A percentile compares a stretch with the other conserved stretches of the same genome.
These are phyloP conservation scores for Philereme vetulata DNA, from an alignment of 2,888 invertebrate genomes.

Conservation along the genomic window DNA sequence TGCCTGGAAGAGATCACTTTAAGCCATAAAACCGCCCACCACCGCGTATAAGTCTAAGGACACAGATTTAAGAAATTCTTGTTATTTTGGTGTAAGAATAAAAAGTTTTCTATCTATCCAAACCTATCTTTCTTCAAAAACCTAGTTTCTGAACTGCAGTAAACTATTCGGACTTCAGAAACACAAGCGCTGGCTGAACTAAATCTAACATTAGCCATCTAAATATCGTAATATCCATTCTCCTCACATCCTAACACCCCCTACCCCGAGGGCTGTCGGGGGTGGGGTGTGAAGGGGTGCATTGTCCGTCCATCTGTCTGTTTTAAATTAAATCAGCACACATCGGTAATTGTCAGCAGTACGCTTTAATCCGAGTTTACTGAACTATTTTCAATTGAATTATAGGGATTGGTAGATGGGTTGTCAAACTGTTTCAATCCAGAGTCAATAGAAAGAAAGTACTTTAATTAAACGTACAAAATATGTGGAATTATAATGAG, in stretches of 20 bases:
- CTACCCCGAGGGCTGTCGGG: constrained; percentile 1
- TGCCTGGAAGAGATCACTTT: too few species aligned
- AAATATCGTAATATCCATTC: constrained; percentile 26
- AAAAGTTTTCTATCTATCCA: too few species aligned
- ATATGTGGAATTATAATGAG: too few species aligned
- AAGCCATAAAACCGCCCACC: too few species aligned
- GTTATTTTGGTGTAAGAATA: too few species aligned
- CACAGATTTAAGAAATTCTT: too few species aligned
- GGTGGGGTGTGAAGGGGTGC: constrained; percentile 16
- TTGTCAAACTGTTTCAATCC: constrained; percentile 14
- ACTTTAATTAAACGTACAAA: too few species aligned
- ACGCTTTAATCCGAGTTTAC: constrained; percentile 21
- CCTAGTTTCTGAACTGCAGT: neutral
- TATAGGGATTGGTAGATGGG: neutral
- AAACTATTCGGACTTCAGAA: neutral
- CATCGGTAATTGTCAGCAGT: constrained; percentile 26
- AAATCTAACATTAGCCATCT: constrained; percentile 16
- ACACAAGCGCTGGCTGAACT: neutral
- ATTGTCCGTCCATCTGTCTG: constrained; percentile 27
- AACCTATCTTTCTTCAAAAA: neutral
- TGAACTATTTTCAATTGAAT: constrained; percentile 27
- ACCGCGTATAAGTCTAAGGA: too few species aligned
- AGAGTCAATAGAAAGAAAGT: neutral
- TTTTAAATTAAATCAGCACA: constrained; percentile 38
- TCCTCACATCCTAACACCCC: constrained; percentile 4